Evolutionary conservation across 2,888 invertebrate species (phyloP), one percentile per base, ranked within the genome.

Genomic region (Spodoptera picta): DNA sequence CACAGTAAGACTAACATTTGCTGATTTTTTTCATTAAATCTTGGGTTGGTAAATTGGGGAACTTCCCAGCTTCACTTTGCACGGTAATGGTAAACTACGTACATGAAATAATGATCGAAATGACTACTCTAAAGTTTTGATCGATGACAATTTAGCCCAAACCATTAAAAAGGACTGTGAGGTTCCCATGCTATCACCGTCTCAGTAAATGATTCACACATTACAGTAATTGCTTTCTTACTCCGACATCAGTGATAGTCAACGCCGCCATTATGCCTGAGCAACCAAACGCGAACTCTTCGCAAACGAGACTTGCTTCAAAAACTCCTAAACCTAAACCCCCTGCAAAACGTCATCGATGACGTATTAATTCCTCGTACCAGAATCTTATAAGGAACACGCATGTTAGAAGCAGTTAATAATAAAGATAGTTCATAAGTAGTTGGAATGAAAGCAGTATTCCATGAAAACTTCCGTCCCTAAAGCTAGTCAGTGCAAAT

Each of bases 191-290:
- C 87, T 97, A 96, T 49, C 95, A 94, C 50, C 96, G 90, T 52
- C 96, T 80, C 36, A 36, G 72, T 23, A 53, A 23, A 60, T 50
- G 61, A 60, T 62, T 3, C 60, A 76, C 63, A 65, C 60, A 50
- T 48, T 62, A 65, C 24, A 69, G 58, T 61, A 68, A 59, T 24
- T 55, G 27, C 51, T 58, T 73, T 83, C 90, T 90, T 86, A 89
- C 87, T 90, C 94, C 90, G 53, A 99, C 95, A 47, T 96, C 96
- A 83, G 97, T 98, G 63, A 96, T 98, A 95, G 96, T 98, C 61
- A 99, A 91, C 4, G 98, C 98, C n/a, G 99, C 98, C 95, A 96
- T 96, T 53, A 98, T 96, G 57, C 98, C 99, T 44, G 98, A 97
- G 89, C 99, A 99, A 46, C 98, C 99, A 90, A 97, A 99, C 2